phyloP scores from a whole-genome alignment of 2,113 vertebrate species.

The Pongo pygmaeus region DNA sequence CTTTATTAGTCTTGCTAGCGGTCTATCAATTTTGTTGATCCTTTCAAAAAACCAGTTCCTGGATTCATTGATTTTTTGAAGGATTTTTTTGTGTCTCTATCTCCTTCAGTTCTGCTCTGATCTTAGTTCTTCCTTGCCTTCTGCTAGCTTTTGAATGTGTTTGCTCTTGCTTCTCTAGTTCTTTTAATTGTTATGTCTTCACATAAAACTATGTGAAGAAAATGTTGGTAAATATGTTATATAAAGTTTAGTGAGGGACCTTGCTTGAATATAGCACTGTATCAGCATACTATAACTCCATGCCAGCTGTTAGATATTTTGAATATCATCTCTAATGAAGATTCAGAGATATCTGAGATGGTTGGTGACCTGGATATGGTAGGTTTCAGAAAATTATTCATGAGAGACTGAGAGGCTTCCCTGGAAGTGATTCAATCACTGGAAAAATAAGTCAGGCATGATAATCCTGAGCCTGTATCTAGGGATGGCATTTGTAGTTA shows the following conservation, averaged over 20 bases:
- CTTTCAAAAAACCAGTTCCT: too few species aligned
- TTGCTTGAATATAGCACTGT: neutral
- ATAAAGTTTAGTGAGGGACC: neutral
- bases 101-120: too few species aligned
- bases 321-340: neutral
- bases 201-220: neutral
- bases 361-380: neutral
- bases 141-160: too few species aligned
- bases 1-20: too few species aligned
- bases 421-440: neutral
- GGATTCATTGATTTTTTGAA: too few species aligned
- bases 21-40: too few species aligned
- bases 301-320: neutral
- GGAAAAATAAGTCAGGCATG: neutral
- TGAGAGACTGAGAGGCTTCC: neutral
- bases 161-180: too few species aligned
- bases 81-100: too few species aligned
- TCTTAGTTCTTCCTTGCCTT: too few species aligned
- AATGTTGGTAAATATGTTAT: neutral
- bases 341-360: neutral
- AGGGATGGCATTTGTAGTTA: neutral
- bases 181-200: too few species aligned
- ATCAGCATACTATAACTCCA: neutral
- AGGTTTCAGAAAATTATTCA: neutral
- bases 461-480: neutral